Conservation (phyloP, 2,888 invertebrate genomes). For the Ophioninae sp. region DNA sequence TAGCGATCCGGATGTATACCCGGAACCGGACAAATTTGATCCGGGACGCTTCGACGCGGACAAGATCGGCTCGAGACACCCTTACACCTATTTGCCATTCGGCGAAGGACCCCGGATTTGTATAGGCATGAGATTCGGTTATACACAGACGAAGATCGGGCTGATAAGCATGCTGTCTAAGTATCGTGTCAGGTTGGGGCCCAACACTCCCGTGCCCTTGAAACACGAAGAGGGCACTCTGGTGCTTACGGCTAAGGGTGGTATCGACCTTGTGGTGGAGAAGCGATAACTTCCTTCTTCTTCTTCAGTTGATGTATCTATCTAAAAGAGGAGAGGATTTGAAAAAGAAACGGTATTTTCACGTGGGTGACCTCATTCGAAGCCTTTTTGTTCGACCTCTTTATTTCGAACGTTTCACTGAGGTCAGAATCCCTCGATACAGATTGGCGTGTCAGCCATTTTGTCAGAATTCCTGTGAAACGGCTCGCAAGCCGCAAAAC, state of each 20-base stretch:
- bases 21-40: conserved; percentile 82
- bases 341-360: not conserved
- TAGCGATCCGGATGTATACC: conserved; percentile 81
- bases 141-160: conserved; percentile 71
- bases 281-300: conserved; percentile 27
- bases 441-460: not conserved
- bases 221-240: conserved; percentile 60
- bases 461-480: not conserved
- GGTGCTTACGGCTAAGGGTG: conserved; percentile 54
- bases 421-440: conserved; percentile 11
- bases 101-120: conserved; percentile 76
- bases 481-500: not conserved
- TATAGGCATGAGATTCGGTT: conserved; percentile 74
- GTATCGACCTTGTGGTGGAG: conserved; percentile 61
- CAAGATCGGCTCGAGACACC: conserved; percentile 69
- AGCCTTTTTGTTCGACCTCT: conserved; percentile 35
- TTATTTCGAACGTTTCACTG: conserved; percentile 31
- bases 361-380: conserved; percentile 25
- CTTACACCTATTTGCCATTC: conserved; percentile 74
- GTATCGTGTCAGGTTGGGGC: conserved; percentile 62
- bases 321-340: not conserved
- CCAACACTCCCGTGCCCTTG: conserved; percentile 63
- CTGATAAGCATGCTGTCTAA: conserved; percentile 66
- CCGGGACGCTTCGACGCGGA: conserved; percentile 82
- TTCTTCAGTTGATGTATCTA: not conserved